A percentile compares a stretch with the other conserved stretches of the same genome.
phyloP scores from a whole-genome alignment of 2,888 invertebrate genomes.

The Tiphia femorata region DNA sequence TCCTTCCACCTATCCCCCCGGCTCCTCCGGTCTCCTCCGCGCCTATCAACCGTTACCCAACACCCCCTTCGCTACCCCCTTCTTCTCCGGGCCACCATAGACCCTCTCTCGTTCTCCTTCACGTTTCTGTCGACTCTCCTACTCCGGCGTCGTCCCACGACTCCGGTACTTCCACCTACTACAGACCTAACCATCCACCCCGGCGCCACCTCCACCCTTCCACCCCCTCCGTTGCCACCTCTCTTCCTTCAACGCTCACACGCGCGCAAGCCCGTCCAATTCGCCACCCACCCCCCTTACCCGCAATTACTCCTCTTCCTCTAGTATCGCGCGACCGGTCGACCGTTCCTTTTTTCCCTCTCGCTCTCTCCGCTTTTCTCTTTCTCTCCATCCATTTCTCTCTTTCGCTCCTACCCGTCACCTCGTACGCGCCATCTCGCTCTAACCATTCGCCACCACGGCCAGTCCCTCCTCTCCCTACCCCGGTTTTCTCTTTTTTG shows the following conservation, averaged over 20 bases:
- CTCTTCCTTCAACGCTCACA: too few species aligned
- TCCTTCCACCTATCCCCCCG: conserved; percentile 1
- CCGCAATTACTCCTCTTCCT: neutral
- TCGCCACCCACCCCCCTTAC: too few species aligned
- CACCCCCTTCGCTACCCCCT: conserved; percentile 22
- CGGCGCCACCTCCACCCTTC: neutral
- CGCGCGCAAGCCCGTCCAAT: too few species aligned
- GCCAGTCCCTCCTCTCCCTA: conserved; percentile 35
- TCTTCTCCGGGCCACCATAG: conserved; percentile 31
- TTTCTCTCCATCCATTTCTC: conserved; percentile 10
- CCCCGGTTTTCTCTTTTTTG: conserved; percentile 41
- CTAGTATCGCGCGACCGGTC: neutral
- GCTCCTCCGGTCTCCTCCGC: neutral
- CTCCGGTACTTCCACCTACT: conserved; percentile 24
- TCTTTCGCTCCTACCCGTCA: conserved; percentile 19
- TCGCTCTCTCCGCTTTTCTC: conserved; percentile 3
- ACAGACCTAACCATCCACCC: too few species aligned
- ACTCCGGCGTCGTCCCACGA: conserved; percentile 21
- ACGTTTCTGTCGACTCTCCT: conserved; percentile 25
- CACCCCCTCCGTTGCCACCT: neutral
- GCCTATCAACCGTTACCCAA: conserved; percentile 1
- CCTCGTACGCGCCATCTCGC: conserved; percentile 17
- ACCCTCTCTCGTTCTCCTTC: conserved; percentile 34
- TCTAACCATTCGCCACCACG: conserved; percentile 18
- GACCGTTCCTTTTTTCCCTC: neutral